Conservation (phyloP, 2,113 vertebrate genomes). For the Clarias macrocephalus region DNA sequence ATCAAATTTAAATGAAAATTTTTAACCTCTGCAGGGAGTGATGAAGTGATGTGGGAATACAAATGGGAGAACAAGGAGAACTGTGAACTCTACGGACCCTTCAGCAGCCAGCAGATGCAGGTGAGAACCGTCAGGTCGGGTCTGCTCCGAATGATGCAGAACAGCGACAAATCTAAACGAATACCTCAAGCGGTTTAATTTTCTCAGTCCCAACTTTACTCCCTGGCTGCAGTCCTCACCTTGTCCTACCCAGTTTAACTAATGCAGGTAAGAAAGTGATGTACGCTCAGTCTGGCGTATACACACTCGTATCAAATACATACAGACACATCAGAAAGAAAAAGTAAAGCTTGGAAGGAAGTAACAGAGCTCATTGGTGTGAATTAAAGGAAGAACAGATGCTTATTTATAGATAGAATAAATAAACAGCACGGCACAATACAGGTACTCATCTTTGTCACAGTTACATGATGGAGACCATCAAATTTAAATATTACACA, state of each 20-base stretch:
- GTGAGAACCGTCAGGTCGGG: conserved; percentile 59
- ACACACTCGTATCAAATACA: no score
- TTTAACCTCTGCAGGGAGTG: conserved; percentile 13
- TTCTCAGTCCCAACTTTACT: neutral
- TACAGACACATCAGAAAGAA: neutral
- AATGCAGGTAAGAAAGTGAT: neutral
- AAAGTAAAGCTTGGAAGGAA: no score
- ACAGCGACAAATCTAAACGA: neutral
- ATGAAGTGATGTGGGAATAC: conserved; percentile 86
- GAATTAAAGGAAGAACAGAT: no score
- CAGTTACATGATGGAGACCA: no score
- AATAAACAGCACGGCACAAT: no score
- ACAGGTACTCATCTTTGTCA: no score
- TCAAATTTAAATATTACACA: no score
- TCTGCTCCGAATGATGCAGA: neutral
- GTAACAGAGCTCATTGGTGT: no score
- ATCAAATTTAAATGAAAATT: no score
- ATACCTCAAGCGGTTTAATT: neutral
- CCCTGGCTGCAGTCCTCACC: neutral
- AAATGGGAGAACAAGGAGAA: conserved; percentile 81
- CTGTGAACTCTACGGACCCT: conserved; percentile 85
- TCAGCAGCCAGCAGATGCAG: conserved; percentile 91
- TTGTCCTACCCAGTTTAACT: neutral
- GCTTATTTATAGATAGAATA: no score
- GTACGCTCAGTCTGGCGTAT: neutral